Evolutionary conservation across 2,113 vertebrate species (phyloP).

Genomic region (Dasyornis broadbenti): DNA sequence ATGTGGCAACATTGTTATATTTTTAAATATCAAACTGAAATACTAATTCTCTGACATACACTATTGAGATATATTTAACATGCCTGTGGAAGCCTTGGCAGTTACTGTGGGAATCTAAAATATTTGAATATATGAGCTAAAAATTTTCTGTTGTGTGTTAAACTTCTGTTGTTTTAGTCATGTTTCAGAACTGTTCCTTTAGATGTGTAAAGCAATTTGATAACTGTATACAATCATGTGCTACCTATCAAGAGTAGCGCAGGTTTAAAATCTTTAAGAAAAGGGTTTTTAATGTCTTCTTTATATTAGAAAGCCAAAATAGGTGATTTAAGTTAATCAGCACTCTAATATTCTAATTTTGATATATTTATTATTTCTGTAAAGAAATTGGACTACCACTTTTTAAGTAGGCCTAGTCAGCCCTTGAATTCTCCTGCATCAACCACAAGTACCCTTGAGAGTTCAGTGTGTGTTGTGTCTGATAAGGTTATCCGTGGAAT

Average conservation of each 20-base stretch:
- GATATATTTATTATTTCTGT: not conserved
- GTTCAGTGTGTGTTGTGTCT: not conserved
- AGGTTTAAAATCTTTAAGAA: not conserved
- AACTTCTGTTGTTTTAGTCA: not conserved
- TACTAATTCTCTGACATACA: not conserved
- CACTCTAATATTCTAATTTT: not conserved
- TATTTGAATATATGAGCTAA: not conserved
- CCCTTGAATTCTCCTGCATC: not conserved
- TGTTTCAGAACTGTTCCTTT: not conserved
- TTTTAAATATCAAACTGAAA: not conserved
- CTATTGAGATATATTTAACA: not conserved
- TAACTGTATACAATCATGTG: not conserved
- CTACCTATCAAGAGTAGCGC: not conserved
- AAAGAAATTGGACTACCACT: rapidly evolving
- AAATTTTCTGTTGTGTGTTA: not conserved
- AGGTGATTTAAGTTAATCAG: not conserved
- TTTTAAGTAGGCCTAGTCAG: not conserved
- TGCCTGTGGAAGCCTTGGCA: not conserved
- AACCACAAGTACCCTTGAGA: not conserved
- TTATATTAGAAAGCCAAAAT: not conserved
- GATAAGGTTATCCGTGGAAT: not conserved
- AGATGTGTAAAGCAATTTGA: not conserved
- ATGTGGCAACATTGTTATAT: not conserved
- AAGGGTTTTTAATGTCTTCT: not conserved
- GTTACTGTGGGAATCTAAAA: not conserved